Percentiles rank a stretch among this genome's conserved stretches.
Evolutionary conservation across 2,113 vertebrate species (phyloP).

Genomic region (Heliornis fulica): DNA sequence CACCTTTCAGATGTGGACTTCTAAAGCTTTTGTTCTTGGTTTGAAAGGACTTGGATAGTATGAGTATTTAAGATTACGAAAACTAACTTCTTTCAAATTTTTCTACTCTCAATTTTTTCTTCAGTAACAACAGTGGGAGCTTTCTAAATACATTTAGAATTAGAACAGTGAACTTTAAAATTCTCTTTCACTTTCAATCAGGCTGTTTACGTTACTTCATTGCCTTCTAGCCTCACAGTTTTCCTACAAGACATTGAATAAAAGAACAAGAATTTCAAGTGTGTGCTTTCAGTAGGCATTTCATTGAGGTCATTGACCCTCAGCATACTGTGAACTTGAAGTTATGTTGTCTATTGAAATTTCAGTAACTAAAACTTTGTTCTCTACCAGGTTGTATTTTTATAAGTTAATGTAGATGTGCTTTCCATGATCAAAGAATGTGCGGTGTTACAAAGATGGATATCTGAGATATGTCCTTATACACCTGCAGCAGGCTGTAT

Average conservation of each 20-base stretch:
- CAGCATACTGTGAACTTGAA: not conserved
- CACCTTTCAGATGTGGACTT: not conserved
- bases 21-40: not conserved
- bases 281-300: not conserved
- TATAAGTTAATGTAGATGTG: not conserved
- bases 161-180: not conserved
- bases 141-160: not conserved
- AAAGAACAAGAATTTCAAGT: not conserved
- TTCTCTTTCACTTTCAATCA: not conserved
- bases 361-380: not conserved
- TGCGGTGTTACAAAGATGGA: not conserved
- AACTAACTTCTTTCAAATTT: not conserved
- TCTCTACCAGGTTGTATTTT: not conserved
- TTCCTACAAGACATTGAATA: not conserved
- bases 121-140: not conserved
- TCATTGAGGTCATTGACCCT: not conserved
- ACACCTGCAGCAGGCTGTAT: not conserved
- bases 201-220: not conserved
- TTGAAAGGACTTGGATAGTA: not conserved
- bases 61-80: not conserved
- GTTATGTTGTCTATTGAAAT: not conserved
- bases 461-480: not conserved
- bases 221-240: not conserved
- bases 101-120: not conserved
- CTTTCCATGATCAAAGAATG: not conserved